Base-by-base conservation (phyloP, 2,113 vertebrate genomes). In the Clarias gariepinus region DNA sequence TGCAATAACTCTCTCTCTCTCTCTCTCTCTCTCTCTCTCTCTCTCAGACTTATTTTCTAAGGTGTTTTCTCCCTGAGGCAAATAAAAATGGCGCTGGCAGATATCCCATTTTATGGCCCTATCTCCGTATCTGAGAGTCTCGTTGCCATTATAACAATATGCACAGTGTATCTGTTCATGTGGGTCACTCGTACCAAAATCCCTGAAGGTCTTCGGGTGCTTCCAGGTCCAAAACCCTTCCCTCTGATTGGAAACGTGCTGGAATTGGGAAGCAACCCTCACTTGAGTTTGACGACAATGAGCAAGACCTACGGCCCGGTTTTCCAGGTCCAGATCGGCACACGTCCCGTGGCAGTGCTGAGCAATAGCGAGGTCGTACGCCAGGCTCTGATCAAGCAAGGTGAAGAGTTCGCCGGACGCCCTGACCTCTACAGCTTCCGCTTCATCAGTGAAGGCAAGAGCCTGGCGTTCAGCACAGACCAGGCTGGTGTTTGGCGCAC, bases 351-450 rank as follows among this genome's bases (percentile, higher is more conserved):
- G 25, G 90, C 98, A n/a, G 96, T 99, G 87, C 92, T 99, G 81
- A 96, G 96, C 0, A 95, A 97, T 64, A 89, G 84, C 36, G 95
- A 97, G 15, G 96, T 94, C 23, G 87, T 98, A 64, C 91, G 82
- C 5, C 97, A 97, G 89, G 98, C 98, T 1, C 94, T 99, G 73
- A 90, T 97, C 90, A 95, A 92, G 85, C 96, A 98, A 89, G 97
- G 94, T 0, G 96, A 99, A 0, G 97, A 96, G 1, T 99, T 99
- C 87, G 89, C 96, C 1, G 96, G 97, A 0, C 95, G 98, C 0
- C 98, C 98, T 0, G 91, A 96, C 88, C 92, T 98, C 19, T 61
- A 95, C 91, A 97, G 92, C 88, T 96, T 95, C 83, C 89, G 0
- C 0, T 91, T 94, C 61, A 82, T 98, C 86, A 2, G 85, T 0